Conservation (phyloP, 2,797 vertebrate genomes). For the Macrochelys suwanniensis region DNA sequence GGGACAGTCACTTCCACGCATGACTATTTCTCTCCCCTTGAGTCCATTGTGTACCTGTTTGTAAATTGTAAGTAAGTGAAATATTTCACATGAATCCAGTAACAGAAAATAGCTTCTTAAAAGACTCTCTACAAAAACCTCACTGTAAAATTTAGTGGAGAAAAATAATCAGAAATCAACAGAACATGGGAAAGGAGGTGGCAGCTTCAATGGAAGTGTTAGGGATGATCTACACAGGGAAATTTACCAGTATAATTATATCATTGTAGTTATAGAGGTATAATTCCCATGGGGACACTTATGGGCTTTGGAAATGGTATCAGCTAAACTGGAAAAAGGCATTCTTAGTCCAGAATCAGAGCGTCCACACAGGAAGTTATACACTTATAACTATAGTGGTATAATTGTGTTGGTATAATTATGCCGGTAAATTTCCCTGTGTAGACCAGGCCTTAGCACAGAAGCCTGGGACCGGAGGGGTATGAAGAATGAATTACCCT, state of each 20-base stretch:
- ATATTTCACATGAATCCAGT: slow-evolving; percentile 43
- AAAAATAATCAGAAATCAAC: slow-evolving; percentile 1
- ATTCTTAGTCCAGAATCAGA: background rate
- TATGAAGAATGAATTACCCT: background rate
- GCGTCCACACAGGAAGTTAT: background rate
- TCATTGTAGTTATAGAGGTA: background rate
- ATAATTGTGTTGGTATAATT: background rate
- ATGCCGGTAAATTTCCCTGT: background rate
- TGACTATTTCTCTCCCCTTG: background rate
- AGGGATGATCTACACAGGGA: background rate
- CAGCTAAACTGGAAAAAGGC: background rate
- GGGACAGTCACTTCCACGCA: background rate
- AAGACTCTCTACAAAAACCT: background rate
- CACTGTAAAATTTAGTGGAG: background rate
- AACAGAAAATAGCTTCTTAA: slow-evolving; percentile 38
- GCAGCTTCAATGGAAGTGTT: background rate
- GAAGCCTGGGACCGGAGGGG: background rate
- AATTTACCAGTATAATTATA: background rate
- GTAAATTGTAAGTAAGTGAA: slow-evolving; percentile 10
- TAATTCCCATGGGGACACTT: background rate
- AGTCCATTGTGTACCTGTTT: slow-evolving; percentile 26
- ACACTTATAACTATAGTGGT: background rate
- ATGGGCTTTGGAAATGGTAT: too few species aligned
- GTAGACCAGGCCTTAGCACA: fast-evolving
- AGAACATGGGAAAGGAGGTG: background rate